phyloP scores from a whole-genome alignment of 1,140 invertebrate species.

The Ips nitidus region DNA sequence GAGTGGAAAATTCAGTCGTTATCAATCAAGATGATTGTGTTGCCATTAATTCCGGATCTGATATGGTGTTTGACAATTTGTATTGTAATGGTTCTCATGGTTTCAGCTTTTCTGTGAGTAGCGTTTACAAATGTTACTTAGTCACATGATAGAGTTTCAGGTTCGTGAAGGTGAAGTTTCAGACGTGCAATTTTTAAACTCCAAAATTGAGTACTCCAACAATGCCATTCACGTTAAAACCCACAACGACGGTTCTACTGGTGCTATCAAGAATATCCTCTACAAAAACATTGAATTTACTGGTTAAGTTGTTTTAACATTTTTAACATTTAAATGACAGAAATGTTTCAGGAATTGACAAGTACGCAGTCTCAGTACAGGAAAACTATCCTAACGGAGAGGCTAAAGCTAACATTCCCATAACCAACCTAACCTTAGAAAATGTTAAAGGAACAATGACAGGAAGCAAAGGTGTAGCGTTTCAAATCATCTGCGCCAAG shows the following conservation, averaged over 20 bases:
- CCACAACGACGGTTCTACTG: constrained; percentile 16
- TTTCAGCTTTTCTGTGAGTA: constrained; percentile 27
- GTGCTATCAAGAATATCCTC: constrained; percentile 16
- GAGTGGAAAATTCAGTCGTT: constrained; percentile 17
- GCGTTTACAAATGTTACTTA: too few species aligned
- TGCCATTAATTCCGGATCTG: constrained; percentile 14
- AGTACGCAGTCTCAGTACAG: constrained; percentile 16
- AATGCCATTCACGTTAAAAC: constrained; percentile 33
- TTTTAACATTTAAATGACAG: neutral
- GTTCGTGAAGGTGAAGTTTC: neutral
- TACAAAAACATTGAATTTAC: constrained; percentile 30
- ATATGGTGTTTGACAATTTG: constrained; percentile 26
- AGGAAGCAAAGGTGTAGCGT: constrained; percentile 14
- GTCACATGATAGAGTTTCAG: neutral
- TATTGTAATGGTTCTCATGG: constrained; percentile 33
- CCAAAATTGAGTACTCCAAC: constrained; percentile 14
- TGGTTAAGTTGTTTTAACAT: constrained; percentile 19
- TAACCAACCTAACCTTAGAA: constrained; percentile 25
- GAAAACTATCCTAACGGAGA: constrained; percentile 29
- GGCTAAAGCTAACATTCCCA: constrained; percentile 26
- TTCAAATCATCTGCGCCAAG: constrained; percentile 24
- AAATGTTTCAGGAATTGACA: constrained; percentile 16
- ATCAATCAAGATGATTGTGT: constrained; percentile 38
- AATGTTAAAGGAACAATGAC: constrained; percentile 22
- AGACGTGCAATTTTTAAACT: constrained; percentile 26